Evolutionary conservation across 2,888 invertebrate genomes (phyloP).

Genomic region (Ligdia adustata): DNA sequence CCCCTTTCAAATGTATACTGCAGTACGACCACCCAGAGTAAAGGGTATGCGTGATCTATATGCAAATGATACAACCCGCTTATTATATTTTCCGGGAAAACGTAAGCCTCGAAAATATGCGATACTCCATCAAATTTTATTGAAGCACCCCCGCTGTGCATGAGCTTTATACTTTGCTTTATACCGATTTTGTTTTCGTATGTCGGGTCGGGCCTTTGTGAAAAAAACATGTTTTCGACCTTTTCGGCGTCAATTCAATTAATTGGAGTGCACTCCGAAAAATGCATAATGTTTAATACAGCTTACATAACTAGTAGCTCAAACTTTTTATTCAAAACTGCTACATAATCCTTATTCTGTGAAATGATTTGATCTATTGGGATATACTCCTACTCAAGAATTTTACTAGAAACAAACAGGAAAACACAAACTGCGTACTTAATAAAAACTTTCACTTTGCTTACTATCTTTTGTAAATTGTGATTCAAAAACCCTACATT

Average conservation of each 20-base stretch:
- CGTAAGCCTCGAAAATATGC: conserved; percentile 65
- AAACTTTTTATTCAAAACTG: no score
- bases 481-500: no score
- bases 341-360: no score
- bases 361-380: no score
- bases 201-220: conserved; percentile 41
- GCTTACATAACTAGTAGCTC: no score
- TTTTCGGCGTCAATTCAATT: conserved; percentile 40
- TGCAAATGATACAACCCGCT: conserved; percentile 82
- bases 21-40: conserved; percentile 24
- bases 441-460: no score
- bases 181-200: conserved; percentile 40
- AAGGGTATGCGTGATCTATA: conserved; percentile 68
- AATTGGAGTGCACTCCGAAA: no score
- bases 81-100: conserved; percentile 77
- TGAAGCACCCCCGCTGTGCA: conserved; percentile 50
- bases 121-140: conserved; percentile 75
- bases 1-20: conserved; percentile 9
- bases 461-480: no score
- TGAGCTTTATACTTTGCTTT: conserved; percentile 41
- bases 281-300: no score
- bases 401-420: no score
- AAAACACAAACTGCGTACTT: no score
- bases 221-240: conserved; percentile 55
- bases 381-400: no score